Evolutionary conservation across 2,113 vertebrate genomes (phyloP).

Genomic region (Nothobranchius furzeri): DNA sequence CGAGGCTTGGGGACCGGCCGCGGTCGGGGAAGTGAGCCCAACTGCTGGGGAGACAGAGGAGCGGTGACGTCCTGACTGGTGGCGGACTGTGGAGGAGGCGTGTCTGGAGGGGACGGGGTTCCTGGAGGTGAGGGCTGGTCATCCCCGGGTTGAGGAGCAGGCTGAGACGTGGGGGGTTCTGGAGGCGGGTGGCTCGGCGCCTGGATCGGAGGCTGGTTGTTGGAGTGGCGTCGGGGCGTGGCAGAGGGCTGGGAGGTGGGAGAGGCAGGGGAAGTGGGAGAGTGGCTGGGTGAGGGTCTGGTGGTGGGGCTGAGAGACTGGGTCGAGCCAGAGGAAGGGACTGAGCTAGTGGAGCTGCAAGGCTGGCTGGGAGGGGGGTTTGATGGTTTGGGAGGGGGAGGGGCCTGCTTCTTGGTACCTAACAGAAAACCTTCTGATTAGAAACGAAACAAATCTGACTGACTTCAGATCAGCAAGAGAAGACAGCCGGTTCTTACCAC

Average conservation of each 20-base stretch:
- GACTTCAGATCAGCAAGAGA: background rate
- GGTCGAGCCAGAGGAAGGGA: slow-evolving; percentile 70
- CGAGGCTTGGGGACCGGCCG: slow-evolving; percentile 92
- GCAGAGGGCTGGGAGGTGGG: slow-evolving; percentile 73
- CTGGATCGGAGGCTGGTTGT: slow-evolving; percentile 87
- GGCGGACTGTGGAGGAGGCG: slow-evolving; percentile 78
- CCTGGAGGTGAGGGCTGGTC: slow-evolving; percentile 84
- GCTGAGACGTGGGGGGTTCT: slow-evolving; percentile 80
- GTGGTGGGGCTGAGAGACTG: slow-evolving; percentile 80
- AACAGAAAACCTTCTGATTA: slow-evolving; percentile 14
- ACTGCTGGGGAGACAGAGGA: slow-evolving; percentile 68
- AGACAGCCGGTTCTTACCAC: slow-evolving; percentile 78
- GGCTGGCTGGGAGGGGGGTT: slow-evolving; percentile 87
- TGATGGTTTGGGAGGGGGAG: slow-evolving; percentile 91
- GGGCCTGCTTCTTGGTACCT: slow-evolving; percentile 95
- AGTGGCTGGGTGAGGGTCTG: slow-evolving; percentile 79
- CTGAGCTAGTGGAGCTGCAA: slow-evolving; percentile 64
- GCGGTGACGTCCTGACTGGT: slow-evolving; percentile 64
- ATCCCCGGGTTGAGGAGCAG: slow-evolving; percentile 50
- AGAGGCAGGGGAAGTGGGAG: slow-evolving; percentile 70
- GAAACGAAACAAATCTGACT: background rate
- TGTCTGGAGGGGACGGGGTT: slow-evolving; percentile 90
- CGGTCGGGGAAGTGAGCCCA: slow-evolving; percentile 84
- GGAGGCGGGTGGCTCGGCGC: slow-evolving; percentile 94
- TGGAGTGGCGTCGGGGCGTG: slow-evolving; percentile 84